A percentile compares a stretch with the other conserved stretches of the same genome.
These are phyloP conservation scores for Ooceraea biroi DNA, from an alignment of 1,140 invertebrate species.

Conservation along the genomic window DNA sequence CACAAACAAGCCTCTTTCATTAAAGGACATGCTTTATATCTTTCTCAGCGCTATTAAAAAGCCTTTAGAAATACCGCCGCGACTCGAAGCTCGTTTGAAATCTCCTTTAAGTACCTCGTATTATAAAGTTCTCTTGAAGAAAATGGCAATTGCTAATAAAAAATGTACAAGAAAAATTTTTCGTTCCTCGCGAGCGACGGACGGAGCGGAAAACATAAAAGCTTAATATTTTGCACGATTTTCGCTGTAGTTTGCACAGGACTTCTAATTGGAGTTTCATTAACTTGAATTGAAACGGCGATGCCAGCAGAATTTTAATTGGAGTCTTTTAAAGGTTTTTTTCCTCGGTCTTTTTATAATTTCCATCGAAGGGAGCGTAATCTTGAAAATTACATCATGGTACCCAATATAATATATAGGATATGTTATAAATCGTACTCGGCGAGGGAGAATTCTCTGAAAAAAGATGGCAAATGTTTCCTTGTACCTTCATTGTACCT, in stretches of 20 bases:
- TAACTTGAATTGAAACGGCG: slow-evolving; percentile 34
- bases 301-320: slow-evolving; percentile 39
- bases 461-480: not conserved
- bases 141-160: slow-evolving; percentile 51
- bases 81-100: slow-evolving; percentile 32
- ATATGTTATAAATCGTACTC: not conserved
- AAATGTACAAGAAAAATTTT: slow-evolving; percentile 11
- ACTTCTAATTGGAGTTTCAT: slow-evolving; percentile 44
- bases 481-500: too few species aligned
- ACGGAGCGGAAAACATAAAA: not conserved
- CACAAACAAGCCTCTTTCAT: slow-evolving; percentile 14
- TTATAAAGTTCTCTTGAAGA: slow-evolving; percentile 27
- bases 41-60: slow-evolving; percentile 38
- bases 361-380: not conserved
- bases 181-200: not conserved
- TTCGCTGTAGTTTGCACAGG: slow-evolving; percentile 19
- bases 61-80: slow-evolving; percentile 36
- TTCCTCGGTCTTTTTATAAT: not conserved
- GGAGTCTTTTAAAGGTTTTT: slow-evolving; percentile 21
- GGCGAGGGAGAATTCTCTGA: not conserved
- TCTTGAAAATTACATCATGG: not conserved
- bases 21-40: slow-evolving; percentile 23
- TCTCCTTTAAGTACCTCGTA: slow-evolving; percentile 28
- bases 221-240: slow-evolving; percentile 36
- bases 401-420: not conserved